Conservation (phyloP, 2,888 invertebrate species). For the Calliphora vomitoria region DNA sequence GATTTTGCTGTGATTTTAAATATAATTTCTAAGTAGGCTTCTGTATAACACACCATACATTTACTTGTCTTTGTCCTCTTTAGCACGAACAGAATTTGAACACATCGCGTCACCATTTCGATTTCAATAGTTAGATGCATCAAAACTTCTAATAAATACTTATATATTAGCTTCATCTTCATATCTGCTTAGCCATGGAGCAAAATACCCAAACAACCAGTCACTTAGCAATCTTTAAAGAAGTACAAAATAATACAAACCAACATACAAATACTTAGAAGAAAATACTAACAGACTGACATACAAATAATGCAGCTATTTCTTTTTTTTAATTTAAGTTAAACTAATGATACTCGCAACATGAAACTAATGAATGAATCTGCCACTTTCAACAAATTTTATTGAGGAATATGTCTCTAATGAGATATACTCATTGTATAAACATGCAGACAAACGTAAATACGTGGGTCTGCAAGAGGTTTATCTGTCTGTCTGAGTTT, state of each 20-base stretch:
- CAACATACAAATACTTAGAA: not conserved
- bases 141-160: not conserved
- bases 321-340: constrained; percentile 58
- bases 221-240: not conserved
- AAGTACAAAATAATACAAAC: not conserved
- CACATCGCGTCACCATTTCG: constrained; percentile 20
- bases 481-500: not conserved
- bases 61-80: not conserved
- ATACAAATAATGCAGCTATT: constrained; percentile 6
- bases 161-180: not conserved
- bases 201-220: too few species aligned
- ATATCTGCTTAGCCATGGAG: not conserved
- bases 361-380: constrained; percentile 76
- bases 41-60: not conserved
- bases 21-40: constrained; percentile 57
- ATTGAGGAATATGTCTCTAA: constrained; percentile 78
- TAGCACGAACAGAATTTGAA: not conserved
- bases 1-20: constrained; percentile 55
- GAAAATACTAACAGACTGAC: not conserved
- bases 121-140: constrained; percentile 1
- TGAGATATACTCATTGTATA: constrained; percentile 68
- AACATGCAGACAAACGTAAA: not conserved
- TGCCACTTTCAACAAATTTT: constrained; percentile 75
- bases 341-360: constrained; percentile 78
- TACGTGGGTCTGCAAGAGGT: not conserved